Evolutionary conservation across 1,140 invertebrate genomes (phyloP), one percentile per base, ranked within the genome.

Genomic region (Trinorchestia longiramus): DNA sequence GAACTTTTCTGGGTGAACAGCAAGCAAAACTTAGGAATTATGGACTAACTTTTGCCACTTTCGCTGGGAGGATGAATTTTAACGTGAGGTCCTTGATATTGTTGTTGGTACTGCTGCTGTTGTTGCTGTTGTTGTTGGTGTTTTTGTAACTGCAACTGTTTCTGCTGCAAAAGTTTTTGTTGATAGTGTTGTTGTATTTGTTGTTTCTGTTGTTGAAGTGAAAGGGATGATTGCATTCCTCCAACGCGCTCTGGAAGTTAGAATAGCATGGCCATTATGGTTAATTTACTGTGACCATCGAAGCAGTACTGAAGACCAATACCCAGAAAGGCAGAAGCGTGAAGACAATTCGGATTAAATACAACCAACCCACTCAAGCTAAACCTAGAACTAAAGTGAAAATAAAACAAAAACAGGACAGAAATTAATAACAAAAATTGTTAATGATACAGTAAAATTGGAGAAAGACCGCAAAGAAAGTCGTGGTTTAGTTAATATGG

Each of bases 171-270:
- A 36, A 95, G 95, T 95, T 96, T 95, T 94, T 96, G 96, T 90
- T 96, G 96, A 57, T 96, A 95, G 62, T 96, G 96, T 95, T 96
- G 96, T 87, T 96, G 95, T 92, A 96, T 90, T 47, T 96, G 96
- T 96, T 96, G 96, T 95, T 96, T 96, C 96, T 96, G 96, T 96
- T 96, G 96, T 96, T 96, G 96, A 88, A 96, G 96, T 45, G 96
- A 96, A 91, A 96, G 95, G 95, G 96, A 96, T 95, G 96, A 96
- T 95, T 96, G 96, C 96, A 96, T 96, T 94, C 95, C 96, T 95
- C 96, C 96, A 43, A 96, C 96, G 87, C 96, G 96, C 57, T 96
- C 96, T 96, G 96, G 57, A 96, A 96, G 91, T 95, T 91, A 95
- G 95, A 88, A 92, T n/a, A 94, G 92, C 92, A 94, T 0, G 92